Conservation (phyloP, 2,113 vertebrate genomes). For the Ameiurus melas region DNA sequence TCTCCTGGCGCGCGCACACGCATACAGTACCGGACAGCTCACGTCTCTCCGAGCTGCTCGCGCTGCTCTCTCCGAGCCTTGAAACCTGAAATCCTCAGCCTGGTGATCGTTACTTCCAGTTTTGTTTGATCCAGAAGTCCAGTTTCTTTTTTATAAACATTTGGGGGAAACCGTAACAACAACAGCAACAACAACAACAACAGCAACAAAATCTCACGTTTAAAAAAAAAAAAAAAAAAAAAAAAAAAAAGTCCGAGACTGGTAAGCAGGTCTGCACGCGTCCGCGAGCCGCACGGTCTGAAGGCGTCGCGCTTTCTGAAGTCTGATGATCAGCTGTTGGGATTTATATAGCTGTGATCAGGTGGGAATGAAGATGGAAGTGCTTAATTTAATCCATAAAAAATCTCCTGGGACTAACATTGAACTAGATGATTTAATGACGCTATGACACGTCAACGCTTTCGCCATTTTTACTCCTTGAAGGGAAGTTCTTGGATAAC, state of each 20-base stretch:
- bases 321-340: conserved; percentile 79
- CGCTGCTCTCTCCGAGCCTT: not conserved
- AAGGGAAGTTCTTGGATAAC: conserved; percentile 22
- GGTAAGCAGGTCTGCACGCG: conserved; percentile 26
- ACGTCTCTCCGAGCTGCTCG: conserved; percentile 20
- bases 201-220: not conserved
- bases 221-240: not conserved
- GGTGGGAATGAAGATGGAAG: conserved; percentile 71
- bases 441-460: conserved; percentile 65
- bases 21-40: conserved; percentile 45
- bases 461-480: conserved; percentile 51
- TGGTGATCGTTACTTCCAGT: conserved; percentile 1
- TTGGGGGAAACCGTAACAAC: not conserved
- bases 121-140: not conserved
- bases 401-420: conserved; percentile 73
- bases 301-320: conserved; percentile 73
- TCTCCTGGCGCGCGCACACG: conserved; percentile 23
- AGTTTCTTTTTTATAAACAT: not conserved
- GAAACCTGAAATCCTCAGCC: not conserved
- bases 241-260: not conserved
- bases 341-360: conserved; percentile 76
- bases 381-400: conserved; percentile 79
- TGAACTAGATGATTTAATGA: conserved; percentile 70
- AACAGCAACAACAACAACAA: not conserved
- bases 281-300: conserved; percentile 47